Evolutionary conservation across 2,113 vertebrate species (phyloP), one percentile per base, ranked within the genome.

Genomic region (Rhinoderma darwinii): DNA sequence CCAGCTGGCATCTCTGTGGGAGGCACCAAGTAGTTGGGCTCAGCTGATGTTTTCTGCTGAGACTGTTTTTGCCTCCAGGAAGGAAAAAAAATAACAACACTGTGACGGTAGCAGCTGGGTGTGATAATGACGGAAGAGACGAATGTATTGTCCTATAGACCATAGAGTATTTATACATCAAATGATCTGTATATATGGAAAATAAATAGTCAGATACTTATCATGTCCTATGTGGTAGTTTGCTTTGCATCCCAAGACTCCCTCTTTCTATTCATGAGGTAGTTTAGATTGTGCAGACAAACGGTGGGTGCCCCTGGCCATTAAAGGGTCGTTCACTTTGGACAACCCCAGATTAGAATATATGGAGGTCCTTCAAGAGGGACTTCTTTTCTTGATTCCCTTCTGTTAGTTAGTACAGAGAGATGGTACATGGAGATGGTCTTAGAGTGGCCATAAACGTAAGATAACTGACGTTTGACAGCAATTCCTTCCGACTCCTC

Each of bases 1-100:
- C 27, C 77, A 61, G 77, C 77, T 80, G 77, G 54, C 77, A 59
- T 59, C 51, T 61, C 35, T 5, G 25, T 17, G 43, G 43, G 25
- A 18, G 43, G 43, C 73, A 76, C 9, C n/a, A 9, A 25, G 41
- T 22, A 27, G 41, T 50, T 43, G 25, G 73, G 25, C 43, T 76
- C 73, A 76, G 72, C 73, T 47, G 73, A 47, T 47, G 11, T n/a
- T 35, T 35, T 14, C 22, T 5, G 68, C 11, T 22, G 3, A n/a
- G 59, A 63, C 9, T n/a, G 20, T 27, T 76, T 47, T 27, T 47
- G 73, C 73, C 39, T 76, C 73, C 43, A 76, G 39, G 18, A 44
- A 47, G 43, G 43, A 27, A 76, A 25, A 5, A n/a, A 74, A 15
- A 30, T 27, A 30, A 76, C 43, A 47, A 14, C 41, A 43, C 12